Evolutionary conservation across 2,113 vertebrate genomes (phyloP).

Genomic region (Varanus komodoensis): DNA sequence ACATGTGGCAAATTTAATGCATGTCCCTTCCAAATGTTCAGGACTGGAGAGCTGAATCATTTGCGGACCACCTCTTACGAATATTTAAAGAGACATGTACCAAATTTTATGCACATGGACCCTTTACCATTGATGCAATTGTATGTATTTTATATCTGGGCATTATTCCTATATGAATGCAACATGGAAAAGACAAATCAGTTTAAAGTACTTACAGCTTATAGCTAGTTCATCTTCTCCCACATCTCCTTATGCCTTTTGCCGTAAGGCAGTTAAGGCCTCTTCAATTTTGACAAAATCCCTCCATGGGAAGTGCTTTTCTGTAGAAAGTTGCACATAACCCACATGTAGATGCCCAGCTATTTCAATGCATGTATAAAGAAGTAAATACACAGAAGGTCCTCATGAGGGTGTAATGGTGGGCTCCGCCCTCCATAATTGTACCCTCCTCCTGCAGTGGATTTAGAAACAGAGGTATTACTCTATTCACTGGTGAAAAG

Average conservation of each 20-base stretch:
- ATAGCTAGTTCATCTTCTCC: not conserved
- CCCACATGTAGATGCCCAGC: not conserved
- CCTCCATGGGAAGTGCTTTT: not conserved
- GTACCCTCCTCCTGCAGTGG: not conserved
- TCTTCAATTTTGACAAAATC: not conserved
- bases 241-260: not conserved
- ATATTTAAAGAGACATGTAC: not conserved
- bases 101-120: not conserved
- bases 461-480: not conserved
- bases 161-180: not conserved
- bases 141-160: not conserved
- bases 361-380: not conserved
- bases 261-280: not conserved
- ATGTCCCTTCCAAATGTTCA: slow-evolving; percentile 3
- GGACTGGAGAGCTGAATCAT: not conserved
- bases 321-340: not conserved
- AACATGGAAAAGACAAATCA: not conserved
- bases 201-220: not conserved
- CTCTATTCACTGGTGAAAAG: not conserved
- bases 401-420: not conserved
- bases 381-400: not conserved
- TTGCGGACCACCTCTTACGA: not conserved
- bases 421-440: not conserved
- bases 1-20: not conserved
- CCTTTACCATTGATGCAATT: not conserved